phyloP scores from a whole-genome alignment of 2,113 vertebrate genomes.

The Melanerpes aurifrons region DNA sequence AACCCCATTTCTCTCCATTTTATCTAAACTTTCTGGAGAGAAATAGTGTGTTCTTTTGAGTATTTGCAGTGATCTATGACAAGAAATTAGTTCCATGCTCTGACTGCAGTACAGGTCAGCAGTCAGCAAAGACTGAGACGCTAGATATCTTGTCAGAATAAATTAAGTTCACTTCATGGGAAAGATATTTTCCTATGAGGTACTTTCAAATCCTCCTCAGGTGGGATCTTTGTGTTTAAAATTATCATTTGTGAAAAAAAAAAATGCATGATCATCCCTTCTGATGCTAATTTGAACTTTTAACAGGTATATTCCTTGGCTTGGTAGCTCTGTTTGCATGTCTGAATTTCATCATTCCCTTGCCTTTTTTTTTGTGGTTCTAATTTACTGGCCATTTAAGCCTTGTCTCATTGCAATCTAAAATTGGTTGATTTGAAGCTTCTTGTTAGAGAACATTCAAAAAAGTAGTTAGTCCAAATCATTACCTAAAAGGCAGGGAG shows the following conservation, averaged over 20 bases:
- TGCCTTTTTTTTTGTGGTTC: not conserved
- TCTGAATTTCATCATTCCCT: not conserved
- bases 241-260: not conserved
- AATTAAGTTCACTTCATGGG: not conserved
- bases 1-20: not conserved
- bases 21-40: not conserved
- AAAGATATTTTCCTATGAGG: not conserved
- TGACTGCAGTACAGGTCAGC: constrained; percentile 30
- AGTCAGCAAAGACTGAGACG: constrained; percentile 14
- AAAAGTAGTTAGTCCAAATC: not conserved
- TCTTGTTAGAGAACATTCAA: not conserved
- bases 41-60: not conserved
- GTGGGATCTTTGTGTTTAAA: not conserved
- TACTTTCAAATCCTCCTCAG: not conserved
- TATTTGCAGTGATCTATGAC: constrained; percentile 11
- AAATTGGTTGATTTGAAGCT: not conserved
- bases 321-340: not conserved
- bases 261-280: not conserved
- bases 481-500: not conserved
- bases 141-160: constrained; percentile 11
- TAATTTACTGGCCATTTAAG: not conserved
- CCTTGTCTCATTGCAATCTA: not conserved
- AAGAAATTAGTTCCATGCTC: constrained; percentile 22
- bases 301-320: not conserved
- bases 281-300: not conserved